Evolutionary conservation across 2,888 invertebrate genomes (phyloP), one percentile per base, ranked within the genome.

Genomic region (Mellilla xanthometata): DNA sequence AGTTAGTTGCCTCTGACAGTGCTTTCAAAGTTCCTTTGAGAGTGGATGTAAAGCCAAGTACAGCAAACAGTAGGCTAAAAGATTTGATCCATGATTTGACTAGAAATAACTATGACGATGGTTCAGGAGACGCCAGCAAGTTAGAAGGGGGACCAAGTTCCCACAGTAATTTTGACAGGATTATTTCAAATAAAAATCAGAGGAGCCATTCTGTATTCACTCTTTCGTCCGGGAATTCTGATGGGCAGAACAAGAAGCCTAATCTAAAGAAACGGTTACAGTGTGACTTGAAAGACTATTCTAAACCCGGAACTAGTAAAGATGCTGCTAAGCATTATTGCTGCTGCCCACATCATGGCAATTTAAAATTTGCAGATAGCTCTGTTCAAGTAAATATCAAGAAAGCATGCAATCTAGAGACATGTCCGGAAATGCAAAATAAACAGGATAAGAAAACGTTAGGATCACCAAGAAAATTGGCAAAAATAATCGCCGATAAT

Each of bases 71-170:
- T 39, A 76, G 68, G 61, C 58, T 88, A 9, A 80, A 83, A 52
- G 75, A 84, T 44, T 62, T 89, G 29, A 76, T 88, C 49, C 83
- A 85, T 59, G 89, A 89, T 59, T 72, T 89, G 39, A 78, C 82
- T n/a, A 71, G 79, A 53, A 88, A 88, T 51, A 85, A 87, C 44
- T 82, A 84, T 58, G 77, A 82, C 41, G 82, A 87, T 60, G 87
- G 88, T 10, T 88, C 88, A 4, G 89, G 89, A 4, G 89, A 89
- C 62, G 88, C 87, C n/a, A 81, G 82, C 60, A 86, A 83, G 62
- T 56, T 87, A 39, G 82, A 84, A 65, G 78, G 79, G 10, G 75
- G 76, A 12, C 72, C 75, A 9, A 67, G 63, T 39, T 62, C 72
- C 5, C 70, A 74, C 53, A 50, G 58, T 7, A 56, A 76, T 38